Evolutionary conservation across 1,140 invertebrate species (phyloP), one percentile per base, ranked within the genome.

Genomic region (Papilio helenus): DNA sequence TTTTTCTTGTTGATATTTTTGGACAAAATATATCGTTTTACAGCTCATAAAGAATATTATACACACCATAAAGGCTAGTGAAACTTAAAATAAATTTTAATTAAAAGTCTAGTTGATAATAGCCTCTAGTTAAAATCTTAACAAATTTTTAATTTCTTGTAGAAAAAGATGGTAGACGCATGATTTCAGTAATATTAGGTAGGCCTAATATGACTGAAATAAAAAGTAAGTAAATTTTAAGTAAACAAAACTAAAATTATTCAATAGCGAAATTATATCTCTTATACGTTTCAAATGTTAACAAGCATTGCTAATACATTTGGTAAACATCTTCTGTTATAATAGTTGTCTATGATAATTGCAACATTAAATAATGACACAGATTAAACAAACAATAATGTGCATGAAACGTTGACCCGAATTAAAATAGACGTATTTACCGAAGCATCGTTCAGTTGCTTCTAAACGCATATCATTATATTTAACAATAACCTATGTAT

Each of bases 391-490:
- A 74, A 74, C 72, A 74, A 74, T 26, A 20, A 74, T 42, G 42
- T 44, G n/a, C 72, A 20, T 42, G 72, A 49, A 74, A 74, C 72
- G 72, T 74, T 74, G 58, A 44, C 55, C 76, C 44, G 76, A 77
- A 77, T 77, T 77, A 39, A 61, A 77, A 77, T 77, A 61, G 76
- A 26, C 58, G 58, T 65, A 65, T 77, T 65, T 77, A 77, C 74
- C 29, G 29, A 77, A 3, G 39, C 58, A n/a, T 34, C 74, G 74
- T 23, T 39, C 39, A 34, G 12, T 65, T 65, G 10, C 55, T 58
- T 58, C 58, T 26, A 61, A 77, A 77, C 65, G 44, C 55, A 65
- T 77, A 68, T 77, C 5, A 77, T 77, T 34, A 61, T 16, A 18
- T n/a, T 55, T 77, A 65, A 77, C 76, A 77, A 77, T 34, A n/a